Percentiles rank a stretch among this genome's conserved stretches.
These are phyloP conservation scores for Leistus spinibarbis DNA, from an alignment of 2,888 invertebrate genomes.

Conservation along the genomic window DNA sequence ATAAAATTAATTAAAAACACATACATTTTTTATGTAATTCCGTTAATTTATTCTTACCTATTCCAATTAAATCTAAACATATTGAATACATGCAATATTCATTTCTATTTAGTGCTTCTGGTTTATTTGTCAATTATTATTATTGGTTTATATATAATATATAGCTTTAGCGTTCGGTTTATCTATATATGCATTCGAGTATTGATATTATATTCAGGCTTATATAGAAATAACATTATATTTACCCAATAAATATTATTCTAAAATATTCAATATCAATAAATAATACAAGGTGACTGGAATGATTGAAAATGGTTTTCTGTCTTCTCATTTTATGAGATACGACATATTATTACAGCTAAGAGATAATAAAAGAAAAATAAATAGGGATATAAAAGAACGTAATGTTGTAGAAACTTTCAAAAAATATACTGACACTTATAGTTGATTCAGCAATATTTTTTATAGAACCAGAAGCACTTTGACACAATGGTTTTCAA, in stretches of 20 bases:
- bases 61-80: slow-evolving; percentile 22
- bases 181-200: not conserved
- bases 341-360: not conserved
- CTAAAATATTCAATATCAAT: not conserved
- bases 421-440: not conserved
- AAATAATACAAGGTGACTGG: not conserved
- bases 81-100: slow-evolving; percentile 25
- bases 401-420: not conserved
- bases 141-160: not conserved
- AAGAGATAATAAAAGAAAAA: not conserved
- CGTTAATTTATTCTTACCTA: slow-evolving; percentile 29
- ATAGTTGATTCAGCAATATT: not conserved
- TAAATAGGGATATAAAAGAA: not conserved
- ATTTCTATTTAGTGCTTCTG: slow-evolving; percentile 29
- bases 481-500: slow-evolving; percentile 3
- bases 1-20: not conserved
- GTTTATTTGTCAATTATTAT: not conserved
- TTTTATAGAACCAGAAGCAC: not conserved
- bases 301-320: not conserved
- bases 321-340: not conserved
- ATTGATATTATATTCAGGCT: not conserved
- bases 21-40: slow-evolving; percentile 28
- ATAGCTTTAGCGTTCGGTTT: not conserved
- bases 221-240: not conserved
- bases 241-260: not conserved